A percentile compares a stretch with the other conserved stretches of the same genome.
These are phyloP conservation scores for Acleris emargana DNA, from an alignment of 2,888 invertebrate species.

Conservation along the genomic window DNA sequence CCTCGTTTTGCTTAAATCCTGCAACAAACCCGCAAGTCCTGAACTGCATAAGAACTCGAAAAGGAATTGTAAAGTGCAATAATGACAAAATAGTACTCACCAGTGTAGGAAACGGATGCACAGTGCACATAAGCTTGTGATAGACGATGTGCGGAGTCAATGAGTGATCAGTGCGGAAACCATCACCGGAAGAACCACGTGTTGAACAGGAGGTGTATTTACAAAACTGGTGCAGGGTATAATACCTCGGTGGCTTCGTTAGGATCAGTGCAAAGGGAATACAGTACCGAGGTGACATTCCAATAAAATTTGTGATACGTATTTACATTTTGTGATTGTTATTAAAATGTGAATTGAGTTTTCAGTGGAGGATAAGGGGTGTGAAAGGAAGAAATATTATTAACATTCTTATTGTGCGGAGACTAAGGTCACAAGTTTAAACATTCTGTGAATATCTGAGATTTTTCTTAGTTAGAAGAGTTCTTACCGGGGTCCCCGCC, in stretches of 20 bases:
- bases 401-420: conserved; percentile 31
- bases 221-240: conserved; percentile 27
- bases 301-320: conserved; percentile 18
- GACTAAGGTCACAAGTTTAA: conserved; percentile 22
- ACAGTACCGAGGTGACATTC: conserved; percentile 14
- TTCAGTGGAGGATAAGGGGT: conserved; percentile 15
- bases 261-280: conserved; percentile 17
- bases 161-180: conserved; percentile 43
- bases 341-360: conserved; percentile 10
- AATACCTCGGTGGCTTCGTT: neutral
- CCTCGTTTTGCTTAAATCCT: conserved; percentile 65
- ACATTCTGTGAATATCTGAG: neutral
- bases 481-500: conserved; percentile 60
- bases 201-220: conserved; percentile 25
- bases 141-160: conserved; percentile 41
- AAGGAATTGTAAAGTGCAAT: conserved; percentile 31
- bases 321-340: conserved; percentile 14
- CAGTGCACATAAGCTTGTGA: conserved; percentile 41
- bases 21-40: conserved; percentile 53
- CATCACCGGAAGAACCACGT: conserved; percentile 41
- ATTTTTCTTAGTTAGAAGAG: conserved; percentile 7
- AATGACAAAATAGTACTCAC: conserved; percentile 41
- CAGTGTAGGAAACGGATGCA: conserved; percentile 38
- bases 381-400: conserved; percentile 24
- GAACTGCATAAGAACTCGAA: conserved; percentile 10